Conservation (phyloP, 2,797 vertebrate species). For the Epinephelus malabaricus region DNA sequence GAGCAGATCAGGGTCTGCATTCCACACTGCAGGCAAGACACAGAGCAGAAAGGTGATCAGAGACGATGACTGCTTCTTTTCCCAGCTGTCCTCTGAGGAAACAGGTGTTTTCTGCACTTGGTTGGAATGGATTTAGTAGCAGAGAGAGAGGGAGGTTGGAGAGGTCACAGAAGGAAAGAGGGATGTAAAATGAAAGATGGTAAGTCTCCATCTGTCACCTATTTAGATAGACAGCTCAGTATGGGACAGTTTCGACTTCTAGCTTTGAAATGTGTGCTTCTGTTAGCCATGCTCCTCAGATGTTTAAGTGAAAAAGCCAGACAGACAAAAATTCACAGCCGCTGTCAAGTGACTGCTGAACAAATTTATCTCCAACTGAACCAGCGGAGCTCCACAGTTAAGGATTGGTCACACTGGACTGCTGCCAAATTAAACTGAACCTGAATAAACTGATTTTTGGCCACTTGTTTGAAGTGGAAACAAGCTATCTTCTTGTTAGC, state of each 20-base stretch:
- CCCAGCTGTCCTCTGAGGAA: constrained; percentile 35
- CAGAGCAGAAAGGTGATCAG: constrained; percentile 8
- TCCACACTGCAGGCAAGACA: constrained; percentile 22
- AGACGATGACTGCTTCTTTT: constrained; percentile 18
- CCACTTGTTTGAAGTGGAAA: not conserved
- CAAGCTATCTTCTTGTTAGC: not conserved
- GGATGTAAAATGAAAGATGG: not conserved
- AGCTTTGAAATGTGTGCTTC: not conserved
- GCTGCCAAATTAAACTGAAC: not conserved
- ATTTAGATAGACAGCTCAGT: constrained; percentile 1
- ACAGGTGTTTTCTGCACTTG: constrained; percentile 56
- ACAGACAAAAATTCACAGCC: not conserved
- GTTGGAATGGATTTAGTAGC: not conserved
- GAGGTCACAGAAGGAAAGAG: not conserved
- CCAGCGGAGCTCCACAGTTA: not conserved
- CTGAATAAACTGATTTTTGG: no score
- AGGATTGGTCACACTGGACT: not conserved
- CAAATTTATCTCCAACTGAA: not conserved
- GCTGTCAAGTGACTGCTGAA: no score
- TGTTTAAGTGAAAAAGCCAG: not conserved
- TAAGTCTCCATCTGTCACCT: not conserved
- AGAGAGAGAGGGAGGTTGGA: not conserved
- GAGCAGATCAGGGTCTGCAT: constrained; percentile 21
- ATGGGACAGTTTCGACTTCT: not conserved
- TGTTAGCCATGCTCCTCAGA: not conserved